Evolutionary conservation across 2,113 vertebrate genomes (phyloP).

Genomic region (Chloropsis hardwickii): DNA sequence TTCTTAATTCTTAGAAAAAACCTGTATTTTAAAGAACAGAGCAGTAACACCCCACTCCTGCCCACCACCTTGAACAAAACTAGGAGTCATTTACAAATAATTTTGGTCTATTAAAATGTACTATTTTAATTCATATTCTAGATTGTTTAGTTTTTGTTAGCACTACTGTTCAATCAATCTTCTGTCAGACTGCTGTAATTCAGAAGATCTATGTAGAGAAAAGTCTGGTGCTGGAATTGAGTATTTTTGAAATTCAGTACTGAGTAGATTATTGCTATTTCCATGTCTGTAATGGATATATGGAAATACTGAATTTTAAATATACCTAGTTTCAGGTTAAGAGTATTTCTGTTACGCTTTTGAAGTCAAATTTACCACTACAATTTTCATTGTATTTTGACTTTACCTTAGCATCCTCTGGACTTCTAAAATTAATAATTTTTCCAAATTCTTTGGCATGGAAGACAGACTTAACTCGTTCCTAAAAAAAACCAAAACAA

Average conservation of each 20-base stretch:
- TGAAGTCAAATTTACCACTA: background rate
- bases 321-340: background rate
- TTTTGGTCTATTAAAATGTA: background rate
- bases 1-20: background rate
- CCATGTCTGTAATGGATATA: background rate
- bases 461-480: conserved; percentile 96
- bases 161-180: background rate
- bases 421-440: conserved; percentile 94
- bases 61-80: background rate
- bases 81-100: background rate
- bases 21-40: background rate
- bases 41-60: rapidly evolving
- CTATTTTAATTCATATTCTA: background rate
- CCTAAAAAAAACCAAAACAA: conserved; percentile 72
- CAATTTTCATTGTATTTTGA: background rate
- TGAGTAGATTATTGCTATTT: background rate
- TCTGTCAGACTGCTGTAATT: background rate
- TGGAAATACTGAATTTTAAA: background rate
- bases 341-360: background rate
- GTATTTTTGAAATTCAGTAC: background rate
- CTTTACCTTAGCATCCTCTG: conserved; percentile 90
- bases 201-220: background rate
- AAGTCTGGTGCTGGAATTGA: background rate
- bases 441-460: conserved; percentile 98
- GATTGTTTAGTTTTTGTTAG: background rate